Conservation (phyloP, 37 sponge, comb jelly and placozoan species). For the Eunapius fragilis region DNA sequence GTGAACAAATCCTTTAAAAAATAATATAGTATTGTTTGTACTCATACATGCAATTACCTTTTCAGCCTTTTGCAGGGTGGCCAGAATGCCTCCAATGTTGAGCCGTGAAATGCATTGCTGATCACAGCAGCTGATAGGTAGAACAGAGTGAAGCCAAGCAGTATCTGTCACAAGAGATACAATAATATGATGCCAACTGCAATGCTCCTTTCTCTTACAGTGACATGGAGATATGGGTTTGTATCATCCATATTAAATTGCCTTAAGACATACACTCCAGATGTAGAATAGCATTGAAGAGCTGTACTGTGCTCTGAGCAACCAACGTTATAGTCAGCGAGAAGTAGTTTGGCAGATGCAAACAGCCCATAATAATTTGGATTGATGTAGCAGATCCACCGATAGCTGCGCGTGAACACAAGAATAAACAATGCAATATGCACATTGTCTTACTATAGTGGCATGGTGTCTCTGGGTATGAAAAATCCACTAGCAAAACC, state of each 20-base stretch:
- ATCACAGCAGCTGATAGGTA: slow-evolving; percentile 13
- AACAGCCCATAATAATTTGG: slow-evolving; percentile 81
- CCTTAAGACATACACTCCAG: slow-evolving; percentile 43
- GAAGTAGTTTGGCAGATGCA: slow-evolving; percentile 21
- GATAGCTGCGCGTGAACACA: slow-evolving; percentile 22
- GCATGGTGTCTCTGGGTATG: slow-evolving; percentile 57
- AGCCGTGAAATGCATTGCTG: background rate
- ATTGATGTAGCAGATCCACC: slow-evolving; percentile 77
- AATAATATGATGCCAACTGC: background rate
- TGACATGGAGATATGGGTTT: slow-evolving; percentile 51
- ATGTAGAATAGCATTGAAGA: slow-evolving; percentile 53
- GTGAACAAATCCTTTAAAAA: too few relatives aligned
- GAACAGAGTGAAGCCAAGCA: slow-evolving; percentile 25
- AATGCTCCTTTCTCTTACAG: slow-evolving; percentile 27
- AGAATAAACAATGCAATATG: background rate
- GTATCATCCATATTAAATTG: slow-evolving; percentile 55
- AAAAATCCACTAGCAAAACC: slow-evolving; percentile 96
- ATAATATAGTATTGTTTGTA: too few relatives aligned
- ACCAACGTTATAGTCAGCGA: slow-evolving; percentile 13
- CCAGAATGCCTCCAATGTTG: background rate
- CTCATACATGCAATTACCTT: background rate
- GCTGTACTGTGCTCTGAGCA: slow-evolving; percentile 41
- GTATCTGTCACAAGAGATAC: slow-evolving; percentile 14
- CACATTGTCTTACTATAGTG: slow-evolving; percentile 65
- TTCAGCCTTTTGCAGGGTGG: background rate